Conservation (phyloP, 1,140 invertebrate genomes). For the Pteromalus puparum region DNA sequence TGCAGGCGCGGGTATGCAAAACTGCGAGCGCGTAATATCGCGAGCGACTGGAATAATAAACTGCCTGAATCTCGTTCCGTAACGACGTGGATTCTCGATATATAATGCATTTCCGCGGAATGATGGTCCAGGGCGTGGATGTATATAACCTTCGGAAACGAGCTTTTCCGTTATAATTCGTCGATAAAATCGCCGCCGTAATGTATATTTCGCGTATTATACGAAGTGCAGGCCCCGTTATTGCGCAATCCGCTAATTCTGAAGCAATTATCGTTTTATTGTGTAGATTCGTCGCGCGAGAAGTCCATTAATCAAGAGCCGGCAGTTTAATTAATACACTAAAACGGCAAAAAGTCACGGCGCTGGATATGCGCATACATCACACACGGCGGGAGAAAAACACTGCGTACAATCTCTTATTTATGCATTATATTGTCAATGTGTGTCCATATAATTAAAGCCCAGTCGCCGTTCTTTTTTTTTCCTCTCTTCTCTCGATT, state of each 20-base stretch:
- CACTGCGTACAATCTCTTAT: neutral
- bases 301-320: slow-evolving; percentile 60
- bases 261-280: slow-evolving; percentile 4
- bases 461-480: neutral
- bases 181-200: no score
- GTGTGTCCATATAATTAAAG: neutral
- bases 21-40: neutral
- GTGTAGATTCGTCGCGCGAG: slow-evolving; percentile 55
- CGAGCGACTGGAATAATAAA: neutral
- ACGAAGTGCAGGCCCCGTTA: no score
- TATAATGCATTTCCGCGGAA: neutral
- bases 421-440: neutral
- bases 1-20: neutral
- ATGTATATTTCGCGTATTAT: no score
- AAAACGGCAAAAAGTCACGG: neutral
- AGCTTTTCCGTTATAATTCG: neutral
- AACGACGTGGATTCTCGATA: neutral
- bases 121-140: neutral
- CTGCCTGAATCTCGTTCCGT: neutral
- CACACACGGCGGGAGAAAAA: neutral
- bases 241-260: neutral
- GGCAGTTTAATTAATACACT: neutral
- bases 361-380: neutral
- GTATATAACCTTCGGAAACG: no score
- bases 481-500: neutral